phyloP scores from a whole-genome alignment of 2,888 invertebrate genomes.

The Athripsodes cinereus region DNA sequence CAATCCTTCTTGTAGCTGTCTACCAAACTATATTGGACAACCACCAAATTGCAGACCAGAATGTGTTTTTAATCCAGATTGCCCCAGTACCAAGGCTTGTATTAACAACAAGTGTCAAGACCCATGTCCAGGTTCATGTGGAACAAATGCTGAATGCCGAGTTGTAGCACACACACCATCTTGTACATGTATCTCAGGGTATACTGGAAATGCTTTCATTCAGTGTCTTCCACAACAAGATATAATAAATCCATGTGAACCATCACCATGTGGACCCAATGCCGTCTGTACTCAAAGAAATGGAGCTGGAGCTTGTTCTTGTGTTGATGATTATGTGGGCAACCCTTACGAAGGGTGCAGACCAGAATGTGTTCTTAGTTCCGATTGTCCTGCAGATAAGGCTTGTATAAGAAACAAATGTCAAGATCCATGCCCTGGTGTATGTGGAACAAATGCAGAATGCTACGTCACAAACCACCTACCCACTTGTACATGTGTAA shows the following conservation, averaged over 20 bases:
- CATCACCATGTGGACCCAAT: conserved; percentile 83
- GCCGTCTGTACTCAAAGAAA: conserved; percentile 72
- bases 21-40: conserved; percentile 68
- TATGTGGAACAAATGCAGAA: conserved; percentile 76
- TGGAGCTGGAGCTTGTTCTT: conserved; percentile 74
- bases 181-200: conserved; percentile 70
- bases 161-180: conserved; percentile 76
- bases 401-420: conserved; percentile 81
- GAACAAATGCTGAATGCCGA: conserved; percentile 71
- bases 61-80: conserved; percentile 76
- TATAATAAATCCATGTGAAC: conserved; percentile 68
- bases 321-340: conserved; percentile 74
- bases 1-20: conserved; percentile 68
- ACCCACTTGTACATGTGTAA: conserved; percentile 74
- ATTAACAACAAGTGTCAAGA: conserved; percentile 74
- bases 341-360: conserved; percentile 83
- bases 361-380: conserved; percentile 81
- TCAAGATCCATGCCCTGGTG: conserved; percentile 78
- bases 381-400: conserved; percentile 77
- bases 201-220: conserved; percentile 76
- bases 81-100: conserved; percentile 70
- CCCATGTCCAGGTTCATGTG: conserved; percentile 79
- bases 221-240: conserved; percentile 56
- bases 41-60: conserved; percentile 81
- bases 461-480: conserved; percentile 81